Base-by-base conservation (phyloP, 2,113 vertebrate species). In the Dolichotis patagonum region DNA sequence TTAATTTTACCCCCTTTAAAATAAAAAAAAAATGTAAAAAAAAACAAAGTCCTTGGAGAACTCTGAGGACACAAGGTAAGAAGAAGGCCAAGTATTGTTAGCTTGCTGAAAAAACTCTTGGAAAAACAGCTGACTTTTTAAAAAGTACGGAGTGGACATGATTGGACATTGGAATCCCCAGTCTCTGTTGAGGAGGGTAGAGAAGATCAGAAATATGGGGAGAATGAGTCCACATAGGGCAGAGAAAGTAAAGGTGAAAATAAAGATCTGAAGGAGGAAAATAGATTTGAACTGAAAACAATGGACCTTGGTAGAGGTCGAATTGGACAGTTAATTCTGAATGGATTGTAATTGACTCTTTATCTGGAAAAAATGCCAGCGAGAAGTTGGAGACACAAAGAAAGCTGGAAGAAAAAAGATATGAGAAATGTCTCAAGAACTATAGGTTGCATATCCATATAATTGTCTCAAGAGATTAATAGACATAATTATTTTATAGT, bases 391-490 rank as follows among this genome's bases (percentile, higher is more conserved):
- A 26, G 16, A 20, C 4, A 26, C 24, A 62, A 12, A 88, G 54
- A 56, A 56, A 82, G 54, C 20, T 1, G 13, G 69, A 65, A n/a
- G 86, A 85, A 52, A 26, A 56, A 56, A 5, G 12, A 52, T 20
- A 0, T 5, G 2, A n/a, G 52, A 43, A 83, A 67, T 20, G 0
- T 41, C 19, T 81, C 46, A 4, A 9, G 46, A 26, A 35, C 60
- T 92, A 54, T 22, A 63, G 73, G 49, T 43, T 43, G 13, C 13
- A 58, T 35, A 22, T 5, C 17, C 56, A 11, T 24, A 22, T 0
- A 62, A n/a, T 67, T 93, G 28, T 92, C 56, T 82, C 28, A 95
- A 73, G 85, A 69, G 43, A 63, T 60, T 4, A 81, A 56, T 69
- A 73, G 69, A 19, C 24, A 32, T 26, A 73, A 56, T 17, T n/a